phyloP scores from a whole-genome alignment of 2,797 vertebrate genomes.

The Chanos chanos region DNA sequence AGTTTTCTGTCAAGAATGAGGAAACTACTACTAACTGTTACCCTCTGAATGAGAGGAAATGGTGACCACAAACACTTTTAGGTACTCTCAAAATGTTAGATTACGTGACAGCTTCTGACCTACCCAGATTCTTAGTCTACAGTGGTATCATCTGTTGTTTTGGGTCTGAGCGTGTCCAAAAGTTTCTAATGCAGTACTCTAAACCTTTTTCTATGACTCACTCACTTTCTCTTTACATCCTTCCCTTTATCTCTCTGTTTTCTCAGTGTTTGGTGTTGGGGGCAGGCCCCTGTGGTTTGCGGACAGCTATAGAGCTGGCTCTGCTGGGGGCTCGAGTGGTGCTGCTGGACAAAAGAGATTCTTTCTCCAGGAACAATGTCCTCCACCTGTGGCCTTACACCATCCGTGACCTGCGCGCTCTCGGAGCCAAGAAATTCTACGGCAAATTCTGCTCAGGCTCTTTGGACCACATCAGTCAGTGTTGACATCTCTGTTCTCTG shows the following conservation, averaged over 20 bases:
- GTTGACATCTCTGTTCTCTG: background rate
- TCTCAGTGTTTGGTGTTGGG: conserved; percentile 91
- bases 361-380: conserved; percentile 91
- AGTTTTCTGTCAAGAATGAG: too few relatives aligned
- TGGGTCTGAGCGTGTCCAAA: too few relatives aligned
- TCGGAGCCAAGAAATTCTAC: conserved; percentile 92
- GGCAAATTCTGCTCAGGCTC: conserved; percentile 87
- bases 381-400: conserved; percentile 96
- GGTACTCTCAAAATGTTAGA: too few relatives aligned
- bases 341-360: conserved; percentile 84
- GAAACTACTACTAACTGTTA: too few relatives aligned
- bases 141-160: too few relatives aligned
- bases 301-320: conserved; percentile 83
- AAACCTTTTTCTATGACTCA: too few relatives aligned
- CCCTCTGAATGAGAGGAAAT: too few relatives aligned
- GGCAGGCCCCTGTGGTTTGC: conserved; percentile 87
- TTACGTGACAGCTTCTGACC: too few relatives aligned
- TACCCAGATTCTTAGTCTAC: too few relatives aligned
- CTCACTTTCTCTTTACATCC: background rate
- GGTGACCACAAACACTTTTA: too few relatives aligned
- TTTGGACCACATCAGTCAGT: conserved; percentile 93
- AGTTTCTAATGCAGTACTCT: too few relatives aligned
- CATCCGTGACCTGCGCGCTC: conserved; percentile 83
- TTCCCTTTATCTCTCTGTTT: background rate
- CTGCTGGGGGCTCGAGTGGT: conserved; percentile 86